Conservation (phyloP, 2,113 vertebrate genomes). For the Salvelinus sp. region DNA sequence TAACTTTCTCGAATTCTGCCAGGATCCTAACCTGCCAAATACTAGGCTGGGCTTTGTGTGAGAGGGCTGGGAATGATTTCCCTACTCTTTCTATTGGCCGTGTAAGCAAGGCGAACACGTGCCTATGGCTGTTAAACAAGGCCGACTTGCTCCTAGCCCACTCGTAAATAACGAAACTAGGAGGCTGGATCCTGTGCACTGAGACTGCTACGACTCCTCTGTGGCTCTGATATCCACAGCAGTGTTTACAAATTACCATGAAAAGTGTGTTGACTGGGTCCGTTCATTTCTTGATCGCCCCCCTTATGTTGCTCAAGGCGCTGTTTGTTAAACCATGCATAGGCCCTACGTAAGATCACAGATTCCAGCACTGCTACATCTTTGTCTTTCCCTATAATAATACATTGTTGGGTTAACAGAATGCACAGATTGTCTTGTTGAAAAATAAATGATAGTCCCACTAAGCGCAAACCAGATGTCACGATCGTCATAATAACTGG, state of each 20-base stretch:
- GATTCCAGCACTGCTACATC: too few relatives aligned
- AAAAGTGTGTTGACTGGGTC: constrained; percentile 2
- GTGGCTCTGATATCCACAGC: constrained; percentile 23
- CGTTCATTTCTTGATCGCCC: background rate
- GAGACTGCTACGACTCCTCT: constrained; percentile 22
- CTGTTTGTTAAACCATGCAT: background rate
- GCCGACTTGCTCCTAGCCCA: constrained; percentile 47
- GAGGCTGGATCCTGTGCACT: constrained; percentile 18
- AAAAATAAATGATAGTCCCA: too few relatives aligned
- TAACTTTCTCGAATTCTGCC: constrained; percentile 7
- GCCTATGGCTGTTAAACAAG: constrained; percentile 51
- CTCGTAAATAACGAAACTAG: constrained; percentile 50
- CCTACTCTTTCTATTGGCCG: constrained; percentile 45
- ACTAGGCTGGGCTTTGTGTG: background rate
- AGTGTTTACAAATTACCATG: constrained; percentile 30
- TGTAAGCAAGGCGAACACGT: constrained; percentile 46
- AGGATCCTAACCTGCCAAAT: constrained; percentile 25
- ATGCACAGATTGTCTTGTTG: too few relatives aligned
- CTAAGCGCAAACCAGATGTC: too few relatives aligned
- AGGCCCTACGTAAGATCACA: background rate
- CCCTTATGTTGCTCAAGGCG: background rate
- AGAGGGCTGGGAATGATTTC: constrained; percentile 50
- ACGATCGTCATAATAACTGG: too few relatives aligned
- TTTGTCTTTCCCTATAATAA: too few relatives aligned
- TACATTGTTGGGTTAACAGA: too few relatives aligned